These are phyloP conservation scores for Prionace glauca DNA, from an alignment of 2,797 vertebrate genomes.

Conservation along the genomic window DNA sequence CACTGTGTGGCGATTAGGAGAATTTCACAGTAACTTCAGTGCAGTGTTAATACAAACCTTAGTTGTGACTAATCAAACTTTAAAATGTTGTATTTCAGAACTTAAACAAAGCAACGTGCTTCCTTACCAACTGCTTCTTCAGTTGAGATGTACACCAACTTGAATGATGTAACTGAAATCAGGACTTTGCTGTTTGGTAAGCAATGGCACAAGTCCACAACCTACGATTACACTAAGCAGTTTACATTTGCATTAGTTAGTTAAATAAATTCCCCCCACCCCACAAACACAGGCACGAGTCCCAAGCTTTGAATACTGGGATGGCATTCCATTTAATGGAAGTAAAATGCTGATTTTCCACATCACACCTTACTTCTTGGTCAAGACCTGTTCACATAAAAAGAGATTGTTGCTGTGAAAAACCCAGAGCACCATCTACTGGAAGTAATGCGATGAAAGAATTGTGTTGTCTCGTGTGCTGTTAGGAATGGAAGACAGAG, in stretches of 20 bases:
- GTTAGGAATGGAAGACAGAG: not conserved
- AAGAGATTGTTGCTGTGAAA: not conserved
- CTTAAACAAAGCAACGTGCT: not conserved
- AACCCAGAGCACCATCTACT: not conserved
- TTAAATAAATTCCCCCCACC: not conserved
- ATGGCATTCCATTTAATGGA: not conserved
- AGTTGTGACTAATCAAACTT: no score
- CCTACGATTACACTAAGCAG: not conserved
- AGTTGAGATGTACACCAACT: not conserved
- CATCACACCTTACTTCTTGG: not conserved
- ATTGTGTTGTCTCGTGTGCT: not conserved
- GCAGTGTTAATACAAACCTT: no score
- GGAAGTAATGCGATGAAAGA: not conserved
- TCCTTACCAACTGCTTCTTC: not conserved
- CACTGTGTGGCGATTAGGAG: no score
- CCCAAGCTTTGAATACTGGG: not conserved
- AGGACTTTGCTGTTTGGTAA: not conserved
- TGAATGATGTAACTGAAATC: not conserved
- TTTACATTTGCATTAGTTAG: not conserved
- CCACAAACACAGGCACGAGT: not conserved
- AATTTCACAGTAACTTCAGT: no score
- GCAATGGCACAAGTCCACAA: not conserved
- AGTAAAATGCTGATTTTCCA: not conserved
- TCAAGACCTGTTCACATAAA: not conserved
- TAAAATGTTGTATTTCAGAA: not conserved